Evolutionary conservation across 1,140 invertebrate genomes (phyloP).

Genomic region (Bombyx mandarina): DNA sequence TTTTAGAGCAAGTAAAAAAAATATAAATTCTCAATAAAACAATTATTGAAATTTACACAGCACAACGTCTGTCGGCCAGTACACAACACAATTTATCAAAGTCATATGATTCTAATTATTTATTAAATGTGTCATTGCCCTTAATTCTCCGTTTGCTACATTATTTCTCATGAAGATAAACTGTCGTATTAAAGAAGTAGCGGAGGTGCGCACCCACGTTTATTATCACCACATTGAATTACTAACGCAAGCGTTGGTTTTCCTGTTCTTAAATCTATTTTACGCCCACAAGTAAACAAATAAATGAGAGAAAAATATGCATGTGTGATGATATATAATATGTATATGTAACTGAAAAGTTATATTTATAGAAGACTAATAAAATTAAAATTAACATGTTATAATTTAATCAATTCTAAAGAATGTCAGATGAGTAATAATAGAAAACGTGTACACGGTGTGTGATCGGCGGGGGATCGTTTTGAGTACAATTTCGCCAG

Average conservation of each 20-base stretch:
- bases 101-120: no score
- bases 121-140: constrained; percentile 4
- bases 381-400: no score
- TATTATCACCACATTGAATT: constrained; percentile 54
- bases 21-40: neutral
- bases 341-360: no score
- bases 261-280: constrained; percentile 34
- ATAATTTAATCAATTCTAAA: no score
- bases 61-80: no score
- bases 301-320: neutral
- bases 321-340: no score
- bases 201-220: constrained; percentile 53
- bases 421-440: constrained; percentile 7
- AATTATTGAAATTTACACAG: neutral
- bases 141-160: constrained; percentile 6
- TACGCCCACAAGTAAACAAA: neutral
- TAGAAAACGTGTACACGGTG: constrained; percentile 18
- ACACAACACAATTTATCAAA: no score
- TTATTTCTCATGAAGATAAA: constrained; percentile 9
- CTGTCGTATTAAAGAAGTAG: constrained; percentile 42
- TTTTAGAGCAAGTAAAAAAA: no score
- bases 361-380: no score
- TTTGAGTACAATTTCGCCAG: constrained; percentile 49
- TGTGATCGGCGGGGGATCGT: constrained; percentile 37
- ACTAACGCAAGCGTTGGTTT: constrained; percentile 49